Conservation (phyloP, 1,140 invertebrate genomes). For the Meloidogyne hapla region DNA sequence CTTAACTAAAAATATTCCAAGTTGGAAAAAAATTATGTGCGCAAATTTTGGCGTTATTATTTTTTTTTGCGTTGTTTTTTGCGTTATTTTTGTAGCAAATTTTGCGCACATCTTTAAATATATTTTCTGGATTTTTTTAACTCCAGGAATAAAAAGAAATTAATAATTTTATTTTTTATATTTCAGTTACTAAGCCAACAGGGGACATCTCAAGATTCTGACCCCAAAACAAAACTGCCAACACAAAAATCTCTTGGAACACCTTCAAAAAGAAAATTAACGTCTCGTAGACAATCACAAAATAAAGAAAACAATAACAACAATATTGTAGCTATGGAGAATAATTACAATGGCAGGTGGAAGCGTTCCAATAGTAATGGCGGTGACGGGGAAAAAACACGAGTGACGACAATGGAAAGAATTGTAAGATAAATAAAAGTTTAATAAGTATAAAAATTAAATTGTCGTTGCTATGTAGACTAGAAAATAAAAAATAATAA, state of each 20-base stretch:
- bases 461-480: too few relatives aligned
- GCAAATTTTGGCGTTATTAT: too few relatives aligned
- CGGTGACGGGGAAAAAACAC: neutral
- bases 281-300: neutral
- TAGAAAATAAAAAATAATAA: too few relatives aligned
- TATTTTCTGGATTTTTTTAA: neutral
- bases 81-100: too few relatives aligned
- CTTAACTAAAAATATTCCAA: too few relatives aligned
- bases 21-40: neutral
- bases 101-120: too few relatives aligned
- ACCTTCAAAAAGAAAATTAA: neutral
- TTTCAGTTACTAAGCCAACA: neutral
- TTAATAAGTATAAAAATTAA: too few relatives aligned
- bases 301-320: slow-evolving; percentile 15
- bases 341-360: neutral
- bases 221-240: neutral
- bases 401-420: neutral
- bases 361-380: neutral
- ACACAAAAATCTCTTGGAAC: neutral
- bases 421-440: neutral
- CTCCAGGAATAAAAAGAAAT: neutral
- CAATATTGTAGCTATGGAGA: slow-evolving; percentile 2
- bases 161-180: neutral
- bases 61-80: too few relatives aligned
- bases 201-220: neutral